Percentiles rank a stretch among this genome's conserved stretches.
These are phyloP conservation scores for Cinara cedri DNA, from an alignment of 2,888 invertebrate genomes.

Conservation along the genomic window DNA sequence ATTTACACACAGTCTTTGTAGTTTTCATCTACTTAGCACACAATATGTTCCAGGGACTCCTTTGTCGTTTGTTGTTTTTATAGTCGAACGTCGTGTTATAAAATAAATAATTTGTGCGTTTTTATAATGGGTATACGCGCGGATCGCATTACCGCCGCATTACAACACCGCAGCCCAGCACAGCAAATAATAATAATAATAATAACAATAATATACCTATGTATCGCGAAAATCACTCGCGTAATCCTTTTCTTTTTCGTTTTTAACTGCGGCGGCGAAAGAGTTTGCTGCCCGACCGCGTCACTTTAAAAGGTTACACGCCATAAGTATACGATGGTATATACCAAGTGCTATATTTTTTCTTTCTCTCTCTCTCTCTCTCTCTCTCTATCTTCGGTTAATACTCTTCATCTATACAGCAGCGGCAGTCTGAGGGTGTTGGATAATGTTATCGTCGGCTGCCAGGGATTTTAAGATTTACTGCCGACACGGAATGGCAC, in stretches of 20 bases:
- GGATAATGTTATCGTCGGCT: conserved; percentile 52
- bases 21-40: too few species aligned
- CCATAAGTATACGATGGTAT: neutral
- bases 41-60: too few species aligned
- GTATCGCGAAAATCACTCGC: neutral
- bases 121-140: too few species aligned
- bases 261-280: conserved; percentile 4
- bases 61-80: neutral
- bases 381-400: neutral
- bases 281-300: neutral
- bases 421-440: conserved; percentile 17
- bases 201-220: too few species aligned
- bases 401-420: too few species aligned
- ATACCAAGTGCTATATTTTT: too few species aligned
- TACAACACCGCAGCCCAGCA: neutral
- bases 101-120: too few species aligned
- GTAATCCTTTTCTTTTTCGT: conserved; percentile 23
- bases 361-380: too few species aligned
- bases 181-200: too few species aligned
- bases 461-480: conserved; percentile 47
- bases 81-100: neutral
- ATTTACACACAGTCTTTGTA: neutral
- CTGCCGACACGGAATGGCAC: neutral
- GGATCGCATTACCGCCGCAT: neutral
- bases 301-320: conserved; percentile 25